These are phyloP conservation scores for Seira sanloemensis DNA, from an alignment of 2,888 invertebrate species.

Conservation along the genomic window DNA sequence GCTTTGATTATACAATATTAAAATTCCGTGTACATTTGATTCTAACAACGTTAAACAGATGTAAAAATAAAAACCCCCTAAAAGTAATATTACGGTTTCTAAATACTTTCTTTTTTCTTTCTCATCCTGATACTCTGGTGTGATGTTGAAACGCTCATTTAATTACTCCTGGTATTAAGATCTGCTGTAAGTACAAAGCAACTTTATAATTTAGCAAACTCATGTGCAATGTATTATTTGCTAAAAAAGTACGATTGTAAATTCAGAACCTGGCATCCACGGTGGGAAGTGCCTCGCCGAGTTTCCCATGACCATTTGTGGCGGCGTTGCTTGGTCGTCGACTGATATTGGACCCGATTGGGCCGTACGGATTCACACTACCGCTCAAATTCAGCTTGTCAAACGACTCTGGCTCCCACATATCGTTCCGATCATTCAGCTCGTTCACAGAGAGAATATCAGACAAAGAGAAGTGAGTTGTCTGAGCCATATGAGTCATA, in stretches of 20 bases:
- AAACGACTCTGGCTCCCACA: constrained; percentile 20
- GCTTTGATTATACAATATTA: too few species aligned
- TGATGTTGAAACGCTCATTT: too few species aligned
- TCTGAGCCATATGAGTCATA: not conserved
- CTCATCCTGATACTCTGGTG: too few species aligned
- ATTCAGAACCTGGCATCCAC: constrained; percentile 38
- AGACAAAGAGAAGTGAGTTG: not conserved
- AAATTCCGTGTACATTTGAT: too few species aligned
- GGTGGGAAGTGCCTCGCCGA: not conserved
- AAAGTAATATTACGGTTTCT: too few species aligned
- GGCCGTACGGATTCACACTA: constrained; percentile 46
- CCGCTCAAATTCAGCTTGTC: constrained; percentile 26
- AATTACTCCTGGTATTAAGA: too few species aligned
- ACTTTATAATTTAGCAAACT: too few species aligned
- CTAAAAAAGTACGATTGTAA: constrained; percentile 43
- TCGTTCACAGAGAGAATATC: not conserved
- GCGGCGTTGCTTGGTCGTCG: constrained; percentile 34
- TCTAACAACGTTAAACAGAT: too few species aligned
- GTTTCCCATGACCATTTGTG: constrained; percentile 29
- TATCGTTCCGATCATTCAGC: not conserved
- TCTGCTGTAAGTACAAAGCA: too few species aligned
- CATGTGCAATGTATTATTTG: too few species aligned
- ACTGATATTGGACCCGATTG: constrained; percentile 53
- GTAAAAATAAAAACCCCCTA: constrained; percentile 13
- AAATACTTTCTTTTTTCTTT: too few species aligned